Evolutionary conservation across 1,140 invertebrate genomes (phyloP), one percentile per base, ranked within the genome.

Genomic region (Thalassaphorura encarpata): DNA sequence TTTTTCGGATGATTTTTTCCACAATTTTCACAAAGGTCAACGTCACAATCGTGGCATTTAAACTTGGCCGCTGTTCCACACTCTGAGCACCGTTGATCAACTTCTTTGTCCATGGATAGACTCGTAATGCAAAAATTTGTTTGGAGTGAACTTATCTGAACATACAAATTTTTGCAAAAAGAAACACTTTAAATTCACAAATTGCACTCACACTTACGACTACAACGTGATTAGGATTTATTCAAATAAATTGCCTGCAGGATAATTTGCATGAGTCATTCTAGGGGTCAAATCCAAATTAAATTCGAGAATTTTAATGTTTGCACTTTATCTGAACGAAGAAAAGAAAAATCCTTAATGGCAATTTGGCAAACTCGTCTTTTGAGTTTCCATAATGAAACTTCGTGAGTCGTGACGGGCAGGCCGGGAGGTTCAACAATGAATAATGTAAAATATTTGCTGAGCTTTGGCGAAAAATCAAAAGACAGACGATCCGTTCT

Each of bases 71-170:
- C 28, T 24, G 31, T 49, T 45, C 28, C 68, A 69, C 31, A 67
- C 46, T 26, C 66, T 66, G 2, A 23, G 27, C 56, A 58, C 2
- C 52, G 51, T 15, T 15, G 42, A 11, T 21, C 19, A 13, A 48
- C 36, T 21, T 58, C 60, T 45, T 58, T 58, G 28, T 62, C 61
- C 56, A 62, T 59, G 24, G 57, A 58, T 23, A 77, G 67, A 55
- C 72, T 72, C 45, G 68, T 69, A 27, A 76, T 71, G 61, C 76
- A 74, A 60, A 72, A 71, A 60, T 77, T 77, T 45, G 68, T 72
- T 62, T 76, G 75, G 4, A 77, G 68, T 5, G 72, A 74, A 15
- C 67, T 66, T 24, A 77, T 60, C 67, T 68, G 50, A 16, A 58
- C 21, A 52, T 36, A 61, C n/a, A 36, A 36, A 36, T 11, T 11